phyloP scores from a whole-genome alignment of 2,888 invertebrate species.

The Platycnemis pennipes region DNA sequence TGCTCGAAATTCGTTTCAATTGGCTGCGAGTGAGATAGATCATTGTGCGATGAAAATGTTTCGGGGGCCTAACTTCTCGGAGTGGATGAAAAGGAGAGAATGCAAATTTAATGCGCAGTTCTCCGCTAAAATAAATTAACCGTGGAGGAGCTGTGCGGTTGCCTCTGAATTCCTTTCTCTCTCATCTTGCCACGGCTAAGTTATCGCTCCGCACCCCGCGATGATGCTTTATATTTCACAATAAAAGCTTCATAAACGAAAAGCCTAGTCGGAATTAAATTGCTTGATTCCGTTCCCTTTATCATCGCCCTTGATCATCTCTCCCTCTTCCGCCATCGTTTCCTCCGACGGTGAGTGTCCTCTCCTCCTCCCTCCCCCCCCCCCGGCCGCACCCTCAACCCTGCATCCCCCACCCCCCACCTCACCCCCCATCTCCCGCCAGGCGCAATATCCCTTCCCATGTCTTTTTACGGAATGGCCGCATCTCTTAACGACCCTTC shows the following conservation, averaged over 20 bases:
- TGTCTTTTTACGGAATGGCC: conserved; percentile 55
- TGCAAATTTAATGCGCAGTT: background rate
- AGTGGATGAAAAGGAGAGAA: background rate
- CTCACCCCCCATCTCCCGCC: background rate
- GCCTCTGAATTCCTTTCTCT: background rate
- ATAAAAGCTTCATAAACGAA: conserved; percentile 16
- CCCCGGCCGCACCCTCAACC: conserved; percentile 34
- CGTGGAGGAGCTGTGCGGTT: background rate
- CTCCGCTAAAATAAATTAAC: background rate
- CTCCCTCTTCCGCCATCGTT: background rate
- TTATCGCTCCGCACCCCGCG: background rate
- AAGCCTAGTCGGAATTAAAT: conserved; percentile 14
- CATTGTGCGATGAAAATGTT: too few relatives aligned
- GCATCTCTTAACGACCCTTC: conserved; percentile 43
- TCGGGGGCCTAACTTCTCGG: background rate
- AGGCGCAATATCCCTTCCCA: background rate
- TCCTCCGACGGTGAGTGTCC: background rate
- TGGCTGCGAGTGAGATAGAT: background rate
- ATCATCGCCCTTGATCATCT: background rate
- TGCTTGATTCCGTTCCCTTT: conserved; percentile 3
- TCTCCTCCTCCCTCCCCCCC: background rate
- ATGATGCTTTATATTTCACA: conserved; percentile 12
- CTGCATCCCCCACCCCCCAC: background rate
- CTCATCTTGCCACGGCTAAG: background rate
- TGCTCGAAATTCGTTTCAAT: background rate